Base-by-base conservation (phyloP, 2,888 invertebrate genomes). In the Philaethria dido region DNA sequence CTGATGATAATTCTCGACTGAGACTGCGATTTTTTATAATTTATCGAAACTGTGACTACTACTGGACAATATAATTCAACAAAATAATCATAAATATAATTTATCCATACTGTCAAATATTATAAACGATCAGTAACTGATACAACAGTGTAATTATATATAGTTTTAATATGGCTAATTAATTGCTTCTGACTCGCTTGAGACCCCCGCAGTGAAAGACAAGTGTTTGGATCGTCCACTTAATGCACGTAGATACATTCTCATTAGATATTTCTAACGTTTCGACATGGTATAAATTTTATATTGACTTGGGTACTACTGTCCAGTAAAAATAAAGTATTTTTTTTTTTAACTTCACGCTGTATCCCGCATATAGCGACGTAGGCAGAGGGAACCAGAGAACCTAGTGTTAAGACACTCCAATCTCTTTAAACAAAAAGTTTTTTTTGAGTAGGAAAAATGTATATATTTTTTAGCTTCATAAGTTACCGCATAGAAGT, bases 111-210 rank as follows among this genome's bases (percentile, higher is more conserved):
- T 29, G 50, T 52, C 50, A 52, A 52, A 52, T 29, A 29, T 29
- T 29, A 29, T 52, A 29, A 3, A 29, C 29, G 16, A 1, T 9
- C 50, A 29, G 1, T 16, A 52, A 20, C 9, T 52, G 16, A 29
- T 29, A 52, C 16, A 52, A 16, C 25, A 52, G 36, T 45, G 50
- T 65, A 65, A 60, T 66, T 61, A 66, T 61, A 60, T 29, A 66
- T 52, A 61, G 22, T 54, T 65, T 66, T 66, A 66, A 52, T 61
- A 54, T 66, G 22, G 16, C 39, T 61, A 36, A 66, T 66, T 66
- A 66, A 66, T 66, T 45, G 65, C 20, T 52, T 52, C 42, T 64
- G 59, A 64, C 64, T 22, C 9, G 42, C 25, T 13, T 18, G 18
- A 36, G 64, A 50, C 64, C 47, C 64, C 64, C 57, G 64, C 64